These are phyloP conservation scores for Pomacea maculata DNA, from an alignment of 1,140 invertebrate genomes.

Conservation along the genomic window DNA sequence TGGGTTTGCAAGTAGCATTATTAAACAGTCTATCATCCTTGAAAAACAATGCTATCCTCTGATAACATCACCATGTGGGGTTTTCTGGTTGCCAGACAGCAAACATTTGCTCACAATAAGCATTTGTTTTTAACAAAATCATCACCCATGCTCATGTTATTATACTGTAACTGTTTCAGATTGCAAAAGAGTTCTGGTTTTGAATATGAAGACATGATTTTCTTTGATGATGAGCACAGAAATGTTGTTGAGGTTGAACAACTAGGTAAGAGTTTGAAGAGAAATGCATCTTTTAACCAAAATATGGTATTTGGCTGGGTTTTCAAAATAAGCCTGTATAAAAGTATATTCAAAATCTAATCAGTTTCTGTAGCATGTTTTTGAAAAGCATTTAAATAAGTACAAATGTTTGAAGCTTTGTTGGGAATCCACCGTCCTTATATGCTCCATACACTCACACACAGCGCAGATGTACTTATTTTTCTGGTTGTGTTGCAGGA, in stretches of 20 bases:
- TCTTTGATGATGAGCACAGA: slow-evolving; percentile 62
- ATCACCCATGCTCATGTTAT: no score
- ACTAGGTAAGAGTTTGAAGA: slow-evolving; percentile 42
- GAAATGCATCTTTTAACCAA: not conserved
- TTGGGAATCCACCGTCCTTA: not conserved
- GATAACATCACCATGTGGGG: no score
- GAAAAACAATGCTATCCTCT: no score
- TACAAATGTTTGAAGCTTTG: not conserved
- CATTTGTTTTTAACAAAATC: no score
- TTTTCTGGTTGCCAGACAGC: no score
- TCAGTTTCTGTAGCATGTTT: not conserved
- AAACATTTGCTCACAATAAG: no score
- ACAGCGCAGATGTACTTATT: no score
- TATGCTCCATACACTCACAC: no score
- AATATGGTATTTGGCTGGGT: not conserved
- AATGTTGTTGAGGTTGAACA: slow-evolving; percentile 54
- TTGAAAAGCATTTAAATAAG: not conserved
- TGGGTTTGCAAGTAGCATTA: no score
- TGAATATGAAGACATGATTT: slow-evolving; percentile 74
- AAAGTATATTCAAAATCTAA: not conserved
- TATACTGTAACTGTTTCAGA: slow-evolving; percentile 61
- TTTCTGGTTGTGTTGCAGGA: slow-evolving; percentile 17
- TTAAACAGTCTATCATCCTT: no score
- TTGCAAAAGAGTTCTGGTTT: slow-evolving; percentile 70
- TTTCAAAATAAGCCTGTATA: not conserved